Base-by-base conservation (phyloP, 2,888 invertebrate species). In the Rhimphoctona megacephalus region DNA sequence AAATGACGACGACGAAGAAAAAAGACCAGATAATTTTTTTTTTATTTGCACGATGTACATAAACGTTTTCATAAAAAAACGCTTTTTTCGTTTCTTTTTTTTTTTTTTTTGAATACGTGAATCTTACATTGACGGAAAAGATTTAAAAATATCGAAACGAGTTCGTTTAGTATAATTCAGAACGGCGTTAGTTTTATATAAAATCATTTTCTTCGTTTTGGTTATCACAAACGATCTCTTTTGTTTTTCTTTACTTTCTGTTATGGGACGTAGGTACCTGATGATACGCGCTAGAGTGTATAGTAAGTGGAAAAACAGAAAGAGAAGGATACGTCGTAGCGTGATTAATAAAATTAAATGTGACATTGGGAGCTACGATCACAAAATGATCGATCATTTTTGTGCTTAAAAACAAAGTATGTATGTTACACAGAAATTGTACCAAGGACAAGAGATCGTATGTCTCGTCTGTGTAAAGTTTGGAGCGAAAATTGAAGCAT, bases 191-290 rank as follows among this genome's bases (percentile, higher is more conserved):
- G 36, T 78, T 39, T 54, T 67, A 67, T 19, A 46, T 8, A 7
- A 70, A 46, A 46, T 39, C 19, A n/a, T 64, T 36, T 73, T 85
- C 25, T 54, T 78, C 43, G 61, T 43, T 39, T 30, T 9, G 9
- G 1, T 39, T 9, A 39, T 25, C 82, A 43, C 25, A 46, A 82
- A 74, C 14, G 4, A 73, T 77, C 33, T 9, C 33, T 69, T 57
- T 43, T 43, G 54, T 46, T 33, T 70, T 39, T 69, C 22, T 30
- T 54, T 67, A 66, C 49, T 66, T 80, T 80, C 81, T 70, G 83
- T 81, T 81, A 81, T 86, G 81, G 86, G 86, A 83, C 83, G 72
- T 86, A 83, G 86, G 86, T 86, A 86, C 86, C 86, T 86, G 86
- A 86, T 81, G 61, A 83, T 78, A 78, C 76, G 81, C 77, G 83